Conservation (phyloP, 2,888 invertebrate species). For the Rutpela maculata region DNA sequence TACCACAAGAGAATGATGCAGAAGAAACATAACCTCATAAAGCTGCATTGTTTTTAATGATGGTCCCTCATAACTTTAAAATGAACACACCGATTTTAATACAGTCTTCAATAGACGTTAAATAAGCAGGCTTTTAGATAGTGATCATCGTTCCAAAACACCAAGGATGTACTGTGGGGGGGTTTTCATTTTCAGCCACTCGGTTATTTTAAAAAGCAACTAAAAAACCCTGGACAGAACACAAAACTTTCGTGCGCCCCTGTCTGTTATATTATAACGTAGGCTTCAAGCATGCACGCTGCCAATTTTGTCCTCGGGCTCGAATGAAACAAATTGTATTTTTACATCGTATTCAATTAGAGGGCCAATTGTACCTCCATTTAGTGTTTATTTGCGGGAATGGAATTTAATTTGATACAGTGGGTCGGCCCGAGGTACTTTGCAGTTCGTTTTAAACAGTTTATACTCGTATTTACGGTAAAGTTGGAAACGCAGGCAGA, state of each 20-base stretch:
- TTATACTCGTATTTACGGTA: neutral
- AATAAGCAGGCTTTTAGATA: too few species aligned
- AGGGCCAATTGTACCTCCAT: conserved; percentile 13
- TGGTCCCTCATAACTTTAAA: too few species aligned
- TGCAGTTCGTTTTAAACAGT: conserved; percentile 1
- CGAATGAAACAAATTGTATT: neutral
- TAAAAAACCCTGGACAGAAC: too few species aligned
- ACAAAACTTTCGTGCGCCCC: neutral
- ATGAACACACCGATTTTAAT: too few species aligned
- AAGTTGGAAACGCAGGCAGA: neutral
- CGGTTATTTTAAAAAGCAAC: too few species aligned
- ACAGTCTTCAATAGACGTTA: too few species aligned
- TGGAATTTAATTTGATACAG: conserved; percentile 15
- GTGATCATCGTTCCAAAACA: too few species aligned
- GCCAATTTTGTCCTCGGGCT: conserved; percentile 14
- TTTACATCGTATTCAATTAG: conserved; percentile 24
- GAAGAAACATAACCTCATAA: too few species aligned
- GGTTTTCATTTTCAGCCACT: too few species aligned
- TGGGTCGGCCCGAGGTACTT: conserved; percentile 5
- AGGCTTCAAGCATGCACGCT: neutral
- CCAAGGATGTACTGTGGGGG: too few species aligned
- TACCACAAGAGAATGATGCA: too few species aligned
- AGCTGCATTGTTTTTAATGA: too few species aligned
- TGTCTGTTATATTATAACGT: neutral
- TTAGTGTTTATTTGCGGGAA: conserved; percentile 16